phyloP scores from a whole-genome alignment of 2,888 invertebrate genomes.

The Tiphia femorata region DNA sequence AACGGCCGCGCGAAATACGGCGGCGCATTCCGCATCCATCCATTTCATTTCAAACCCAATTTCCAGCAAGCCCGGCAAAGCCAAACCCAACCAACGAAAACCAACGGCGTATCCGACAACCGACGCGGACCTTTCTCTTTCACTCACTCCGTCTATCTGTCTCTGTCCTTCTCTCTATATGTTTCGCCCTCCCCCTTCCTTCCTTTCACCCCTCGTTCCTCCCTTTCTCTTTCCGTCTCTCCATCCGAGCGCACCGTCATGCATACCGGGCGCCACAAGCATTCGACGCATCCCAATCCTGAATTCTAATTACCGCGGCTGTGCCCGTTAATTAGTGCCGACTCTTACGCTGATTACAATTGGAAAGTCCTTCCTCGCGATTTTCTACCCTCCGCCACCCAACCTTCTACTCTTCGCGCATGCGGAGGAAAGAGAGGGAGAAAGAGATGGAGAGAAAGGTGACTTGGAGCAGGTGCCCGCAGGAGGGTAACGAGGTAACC shows the following conservation, averaged over 20 bases:
- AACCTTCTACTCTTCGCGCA: no score
- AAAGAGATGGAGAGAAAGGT: no score
- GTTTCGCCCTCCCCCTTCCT: background rate
- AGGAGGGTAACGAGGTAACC: no score
- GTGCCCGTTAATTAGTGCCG: constrained; percentile 39
- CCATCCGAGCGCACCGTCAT: background rate
- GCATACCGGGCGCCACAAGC: constrained; percentile 22
- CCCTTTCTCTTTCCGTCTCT: background rate
- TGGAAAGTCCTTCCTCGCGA: background rate
- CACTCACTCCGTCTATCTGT: background rate
- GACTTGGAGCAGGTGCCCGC: no score
- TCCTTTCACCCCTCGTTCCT: background rate
- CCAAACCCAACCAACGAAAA: background rate
- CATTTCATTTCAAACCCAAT: constrained; percentile 43
- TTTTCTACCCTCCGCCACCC: background rate
- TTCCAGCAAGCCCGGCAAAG: constrained; percentile 15
- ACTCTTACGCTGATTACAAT: constrained; percentile 11
- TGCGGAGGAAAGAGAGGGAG: no score
- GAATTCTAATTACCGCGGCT: constrained; percentile 43
- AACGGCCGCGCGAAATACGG: background rate
- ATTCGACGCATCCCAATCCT: constrained; percentile 38
- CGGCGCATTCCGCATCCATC: constrained; percentile 16
- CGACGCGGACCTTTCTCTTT: no score
- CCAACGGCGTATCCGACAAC: background rate
- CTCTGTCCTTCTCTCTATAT: no score